Percentiles rank a stretch among this genome's conserved stretches.
phyloP scores from a whole-genome alignment of 2,797 vertebrate genomes.

The Sebastes kiyomatsui region DNA sequence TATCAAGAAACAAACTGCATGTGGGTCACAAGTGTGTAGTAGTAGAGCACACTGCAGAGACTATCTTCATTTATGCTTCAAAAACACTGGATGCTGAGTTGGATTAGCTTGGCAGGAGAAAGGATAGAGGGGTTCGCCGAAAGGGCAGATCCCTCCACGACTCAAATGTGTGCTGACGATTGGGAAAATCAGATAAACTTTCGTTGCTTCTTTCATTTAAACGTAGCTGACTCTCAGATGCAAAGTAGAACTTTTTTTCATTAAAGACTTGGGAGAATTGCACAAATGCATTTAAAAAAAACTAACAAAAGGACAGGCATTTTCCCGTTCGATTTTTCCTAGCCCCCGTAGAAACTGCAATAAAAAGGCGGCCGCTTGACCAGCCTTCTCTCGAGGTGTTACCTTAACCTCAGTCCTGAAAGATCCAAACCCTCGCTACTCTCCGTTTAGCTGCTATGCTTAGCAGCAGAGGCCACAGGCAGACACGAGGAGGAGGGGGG shows the following conservation, averaged over 20 bases:
- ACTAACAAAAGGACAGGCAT: conserved; percentile 50
- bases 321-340: conserved; percentile 42
- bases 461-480: conserved; percentile 48
- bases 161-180: conserved; percentile 58
- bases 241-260: conserved; percentile 49
- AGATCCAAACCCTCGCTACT: conserved; percentile 23
- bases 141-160: conserved; percentile 49
- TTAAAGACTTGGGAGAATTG: conserved; percentile 74
- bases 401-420: conserved; percentile 55
- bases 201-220: conserved; percentile 47
- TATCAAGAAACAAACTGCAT: conserved; percentile 58
- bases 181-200: conserved; percentile 53
- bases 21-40: conserved; percentile 66
- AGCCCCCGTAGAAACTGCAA: conserved; percentile 58
- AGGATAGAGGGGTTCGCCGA: conserved; percentile 48
- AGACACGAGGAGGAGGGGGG: conserved; percentile 23
- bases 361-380: conserved; percentile 22
- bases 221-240: conserved; percentile 52
- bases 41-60: conserved; percentile 76
- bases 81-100: conserved; percentile 84
- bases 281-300: conserved; percentile 62
- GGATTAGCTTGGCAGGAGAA: conserved; percentile 73
- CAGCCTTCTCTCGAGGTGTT: conserved; percentile 41
- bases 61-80: conserved; percentile 87
- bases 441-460: conserved; percentile 49